Evolutionary conservation across 1,140 invertebrate genomes (phyloP), one percentile per base, ranked within the genome.

Genomic region (Sitobion miscanthi): DNA sequence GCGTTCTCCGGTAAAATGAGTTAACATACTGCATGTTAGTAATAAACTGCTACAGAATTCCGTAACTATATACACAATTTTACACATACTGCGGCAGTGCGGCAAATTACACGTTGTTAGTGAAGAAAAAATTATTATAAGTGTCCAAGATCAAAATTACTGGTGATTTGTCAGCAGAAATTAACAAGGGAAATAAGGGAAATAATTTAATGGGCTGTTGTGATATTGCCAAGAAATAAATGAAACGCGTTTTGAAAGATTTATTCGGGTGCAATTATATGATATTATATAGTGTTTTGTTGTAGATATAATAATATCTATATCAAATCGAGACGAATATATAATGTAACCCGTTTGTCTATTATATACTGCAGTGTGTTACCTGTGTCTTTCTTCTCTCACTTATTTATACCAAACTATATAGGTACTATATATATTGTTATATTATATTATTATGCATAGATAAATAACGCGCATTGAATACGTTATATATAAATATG

Each of bases 1-100:
- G 62, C 49, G 45, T n/a, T 87, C 30, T 47, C 17, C 30, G 47
- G 47, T 87, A 14, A 47, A 87, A 87, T 47, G 45, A 87, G 30
- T 49, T 30, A 47, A 86, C 83, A 86, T 49, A 17, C 8, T 21
- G 49, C n/a, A 20, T n/a, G 87, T 89, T 89, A 38, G 87, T 54
- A n/a, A 89, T 87, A 87, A 89, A 89, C 87, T 89, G 87, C 85
- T 87, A 87, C 45, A 87, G 42, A 87, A 83, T 85, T 85, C 83
- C 42, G 8, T 14, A 85, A 85, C 38, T 69, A 69, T n/a, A 69
- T 9, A 69, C 62, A 69, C 38, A 38, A 35, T 35, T 35, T 42
- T 42, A 42, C 42, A 42, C 3, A 42, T 42, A 42, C 42, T 42
- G 42, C 42, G 4, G 2, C 30, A n/a, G 4, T 77, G 20, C 23